Base-by-base conservation (phyloP, 2,888 invertebrate genomes). In the Dimorphilus gyrociliatus region DNA sequence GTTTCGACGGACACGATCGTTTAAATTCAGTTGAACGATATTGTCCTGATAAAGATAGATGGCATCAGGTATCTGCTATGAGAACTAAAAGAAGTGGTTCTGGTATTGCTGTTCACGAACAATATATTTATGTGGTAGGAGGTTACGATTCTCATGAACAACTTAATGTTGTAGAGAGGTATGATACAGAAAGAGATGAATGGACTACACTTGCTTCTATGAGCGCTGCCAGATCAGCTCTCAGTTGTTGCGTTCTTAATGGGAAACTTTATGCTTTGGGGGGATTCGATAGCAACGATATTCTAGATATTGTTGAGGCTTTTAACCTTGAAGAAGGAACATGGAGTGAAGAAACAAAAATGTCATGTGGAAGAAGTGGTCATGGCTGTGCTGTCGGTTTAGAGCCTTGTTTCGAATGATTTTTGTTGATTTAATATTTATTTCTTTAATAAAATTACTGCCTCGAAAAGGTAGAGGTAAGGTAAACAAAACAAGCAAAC, bases 381-480 rank as follows among this genome's bases (percentile, higher is more conserved):
- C 86, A 86, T 63, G 84, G 85, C 1, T 79, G 82, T 26, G 84
- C 85, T 3, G 81, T 85, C 10, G 82, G 81, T 50, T 79, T 78
- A 12, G 59, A 60, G 33, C 47, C 48, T 13, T 41, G 39, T 25
- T 26, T 36, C 14, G 36, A 38, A 33, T 36, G 30, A 33, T 21
- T 21, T 21, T 10, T 21, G 21, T n/a, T n/a, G n/a, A n/a, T n/a
- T n/a, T n/a, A n/a, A n/a, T n/a, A n/a, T n/a, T n/a, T n/a, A n/a
- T n/a, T n/a, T n/a, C n/a, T n/a, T n/a, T n/a, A n/a, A n/a, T n/a
- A n/a, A n/a, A n/a, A n/a, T n/a, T n/a, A n/a, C n/a, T n/a, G n/a
- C n/a, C n/a, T n/a, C n/a, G n/a, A n/a, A n/a, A n/a, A n/a, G n/a
- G n/a, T n/a, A n/a, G n/a, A n/a, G n/a, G n/a, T n/a, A n/a, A n/a